Percentiles rank a stretch among this genome's conserved stretches.
These are phyloP conservation scores for Caenorhabditis doughertyi DNA, from an alignment of 2,888 invertebrate genomes.

Conservation along the genomic window DNA sequence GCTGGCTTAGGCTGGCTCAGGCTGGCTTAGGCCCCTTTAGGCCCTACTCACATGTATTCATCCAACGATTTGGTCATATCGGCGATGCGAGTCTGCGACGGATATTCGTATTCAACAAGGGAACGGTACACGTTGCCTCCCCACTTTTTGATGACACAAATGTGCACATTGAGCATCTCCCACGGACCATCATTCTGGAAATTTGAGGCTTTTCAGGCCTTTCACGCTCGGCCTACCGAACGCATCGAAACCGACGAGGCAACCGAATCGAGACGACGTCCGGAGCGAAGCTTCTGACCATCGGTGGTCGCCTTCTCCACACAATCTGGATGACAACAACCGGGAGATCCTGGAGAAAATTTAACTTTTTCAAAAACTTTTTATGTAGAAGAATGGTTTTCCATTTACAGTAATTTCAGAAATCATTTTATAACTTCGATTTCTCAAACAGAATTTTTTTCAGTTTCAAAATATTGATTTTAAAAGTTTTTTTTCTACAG, in stretches of 20 bases:
- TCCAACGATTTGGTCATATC: slow-evolving; percentile 7
- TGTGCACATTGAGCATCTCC: slow-evolving; percentile 28
- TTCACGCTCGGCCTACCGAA: background rate
- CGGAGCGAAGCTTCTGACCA: slow-evolving; percentile 24
- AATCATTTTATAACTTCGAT: no score
- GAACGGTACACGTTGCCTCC: background rate
- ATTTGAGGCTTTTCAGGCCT: background rate
- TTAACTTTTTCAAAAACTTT: no score
- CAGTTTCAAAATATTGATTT: no score
- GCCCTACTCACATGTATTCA: background rate
- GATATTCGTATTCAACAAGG: slow-evolving; percentile 30
- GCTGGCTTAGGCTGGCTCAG: background rate
- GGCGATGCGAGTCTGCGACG: slow-evolving; percentile 34
- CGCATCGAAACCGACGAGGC: slow-evolving; percentile 8
- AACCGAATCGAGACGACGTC: slow-evolving; percentile 12
- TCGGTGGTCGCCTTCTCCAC: slow-evolving; percentile 19
- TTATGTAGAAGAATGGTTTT: no score
- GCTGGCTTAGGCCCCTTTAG: no score
- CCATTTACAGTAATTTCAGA: no score
- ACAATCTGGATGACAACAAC: slow-evolving; percentile 44
- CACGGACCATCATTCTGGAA: slow-evolving; percentile 35
- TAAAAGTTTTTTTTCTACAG: no score
- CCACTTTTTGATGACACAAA: slow-evolving; percentile 18
- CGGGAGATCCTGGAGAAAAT: slow-evolving; percentile 50
- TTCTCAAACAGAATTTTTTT: no score